These are phyloP conservation scores for Nymphalis polychloros DNA, from an alignment of 2,888 invertebrate species.

Conservation along the genomic window DNA sequence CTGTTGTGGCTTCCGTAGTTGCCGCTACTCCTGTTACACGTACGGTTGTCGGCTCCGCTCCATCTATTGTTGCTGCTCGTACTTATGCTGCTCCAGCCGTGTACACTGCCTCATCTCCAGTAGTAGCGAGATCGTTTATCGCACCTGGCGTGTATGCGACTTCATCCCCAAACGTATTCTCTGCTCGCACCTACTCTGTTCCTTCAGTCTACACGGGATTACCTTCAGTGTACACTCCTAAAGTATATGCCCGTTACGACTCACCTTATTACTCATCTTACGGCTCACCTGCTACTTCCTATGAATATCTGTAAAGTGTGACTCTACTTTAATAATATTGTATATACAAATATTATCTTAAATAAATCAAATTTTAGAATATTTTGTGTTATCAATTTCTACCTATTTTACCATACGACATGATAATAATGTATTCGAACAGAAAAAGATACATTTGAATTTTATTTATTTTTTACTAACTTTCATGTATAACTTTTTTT, in stretches of 20 bases:
- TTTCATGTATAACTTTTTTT: too few relatives aligned
- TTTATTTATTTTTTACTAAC: background rate
- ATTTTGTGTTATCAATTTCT: background rate
- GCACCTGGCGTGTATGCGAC: conserved; percentile 14
- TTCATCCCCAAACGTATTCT: background rate
- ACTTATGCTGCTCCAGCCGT: conserved; percentile 36
- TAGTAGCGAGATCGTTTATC: conserved; percentile 8
- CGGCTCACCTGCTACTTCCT: conserved; percentile 10
- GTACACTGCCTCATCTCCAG: conserved; percentile 30
- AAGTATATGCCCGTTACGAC: conserved; percentile 9
- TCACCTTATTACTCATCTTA: conserved; percentile 22
- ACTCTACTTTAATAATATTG: background rate
- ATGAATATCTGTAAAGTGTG: conserved; percentile 14
- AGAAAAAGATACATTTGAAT: background rate
- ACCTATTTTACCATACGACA: background rate
- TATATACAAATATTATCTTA: conserved; percentile 2
- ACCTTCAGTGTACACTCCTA: conserved; percentile 37
- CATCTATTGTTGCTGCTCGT: conserved; percentile 39
- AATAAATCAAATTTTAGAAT: background rate
- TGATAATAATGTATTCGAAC: background rate
- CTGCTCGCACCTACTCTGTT: background rate
- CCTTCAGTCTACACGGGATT: conserved; percentile 37
- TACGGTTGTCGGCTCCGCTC: conserved; percentile 36
- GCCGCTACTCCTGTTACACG: conserved; percentile 39
- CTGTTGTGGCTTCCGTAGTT: conserved; percentile 51